These are phyloP conservation scores for Orthonychiurus folsomi DNA, from an alignment of 2,888 invertebrate genomes.

Conservation along the genomic window DNA sequence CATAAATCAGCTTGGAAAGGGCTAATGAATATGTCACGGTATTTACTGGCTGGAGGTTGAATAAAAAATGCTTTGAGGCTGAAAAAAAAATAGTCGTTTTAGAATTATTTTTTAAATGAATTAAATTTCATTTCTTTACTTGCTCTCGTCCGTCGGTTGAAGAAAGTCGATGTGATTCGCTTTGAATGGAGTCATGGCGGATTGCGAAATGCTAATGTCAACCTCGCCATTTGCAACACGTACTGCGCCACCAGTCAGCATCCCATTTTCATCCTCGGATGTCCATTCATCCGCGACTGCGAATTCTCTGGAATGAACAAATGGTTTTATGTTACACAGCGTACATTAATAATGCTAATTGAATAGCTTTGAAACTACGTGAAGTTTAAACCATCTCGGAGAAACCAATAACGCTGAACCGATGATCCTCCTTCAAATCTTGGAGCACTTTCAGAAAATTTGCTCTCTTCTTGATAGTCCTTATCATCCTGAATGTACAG, in stretches of 20 bases:
- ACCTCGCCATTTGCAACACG: background rate
- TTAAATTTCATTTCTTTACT: background rate
- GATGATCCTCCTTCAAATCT: slow-evolving; percentile 2
- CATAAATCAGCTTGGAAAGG: slow-evolving; percentile 1
- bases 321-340: too few species aligned
- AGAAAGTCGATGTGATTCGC: background rate
- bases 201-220: background rate
- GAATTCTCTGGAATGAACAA: background rate
- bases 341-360: too few species aligned
- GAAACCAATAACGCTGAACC: background rate
- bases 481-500: background rate
- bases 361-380: background rate
- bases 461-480: background rate
- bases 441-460: background rate
- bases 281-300: background rate
- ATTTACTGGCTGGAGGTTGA: slow-evolving; percentile 2
- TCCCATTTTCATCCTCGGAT: background rate
- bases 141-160: background rate
- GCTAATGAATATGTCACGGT: background rate
- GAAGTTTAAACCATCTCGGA: background rate
- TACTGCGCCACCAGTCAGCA: background rate
- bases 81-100: slow-evolving; percentile 5
- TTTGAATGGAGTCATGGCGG: background rate
- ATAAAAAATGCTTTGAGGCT: slow-evolving; percentile 2
- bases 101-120: background rate